Conservation (phyloP, 1,140 invertebrate genomes). For the Neodiprion virginianus region DNA sequence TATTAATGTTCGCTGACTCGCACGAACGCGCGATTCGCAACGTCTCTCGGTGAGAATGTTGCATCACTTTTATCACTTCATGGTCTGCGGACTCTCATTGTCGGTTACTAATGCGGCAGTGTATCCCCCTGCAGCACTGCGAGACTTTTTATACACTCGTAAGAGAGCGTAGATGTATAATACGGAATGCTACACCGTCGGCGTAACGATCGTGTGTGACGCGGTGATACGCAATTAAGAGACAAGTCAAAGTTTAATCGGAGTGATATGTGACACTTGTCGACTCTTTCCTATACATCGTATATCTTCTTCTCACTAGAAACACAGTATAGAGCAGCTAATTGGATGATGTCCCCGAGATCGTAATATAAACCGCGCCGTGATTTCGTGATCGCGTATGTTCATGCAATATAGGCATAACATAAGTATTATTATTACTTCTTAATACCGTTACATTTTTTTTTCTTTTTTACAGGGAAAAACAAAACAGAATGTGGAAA, state of each 20-base stretch:
- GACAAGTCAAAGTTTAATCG: slow-evolving; percentile 5
- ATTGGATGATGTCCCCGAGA: not conserved
- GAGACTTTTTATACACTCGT: not conserved
- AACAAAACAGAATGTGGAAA: not conserved
- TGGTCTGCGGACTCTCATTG: too few species aligned
- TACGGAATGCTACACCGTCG: not conserved
- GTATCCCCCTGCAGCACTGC: too few species aligned
- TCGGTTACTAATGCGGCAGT: too few species aligned
- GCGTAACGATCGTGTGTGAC: not conserved
- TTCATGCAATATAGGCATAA: not conserved
- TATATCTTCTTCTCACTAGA: not conserved
- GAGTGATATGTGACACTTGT: not conserved
- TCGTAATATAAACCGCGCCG: not conserved
- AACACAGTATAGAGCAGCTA: not conserved
- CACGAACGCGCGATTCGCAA: not conserved
- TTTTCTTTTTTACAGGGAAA: not conserved
- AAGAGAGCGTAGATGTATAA: not conserved
- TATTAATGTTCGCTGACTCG: not conserved
- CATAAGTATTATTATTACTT: not conserved
- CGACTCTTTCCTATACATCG: too few species aligned
- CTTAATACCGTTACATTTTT: not conserved
- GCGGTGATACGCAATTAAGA: slow-evolving; percentile 5
- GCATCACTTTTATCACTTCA: not conserved
- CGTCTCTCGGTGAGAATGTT: not conserved
- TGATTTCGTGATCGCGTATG: not conserved